Base-by-base conservation (phyloP, 2,888 invertebrate genomes). In the Leucozona laternaria region DNA sequence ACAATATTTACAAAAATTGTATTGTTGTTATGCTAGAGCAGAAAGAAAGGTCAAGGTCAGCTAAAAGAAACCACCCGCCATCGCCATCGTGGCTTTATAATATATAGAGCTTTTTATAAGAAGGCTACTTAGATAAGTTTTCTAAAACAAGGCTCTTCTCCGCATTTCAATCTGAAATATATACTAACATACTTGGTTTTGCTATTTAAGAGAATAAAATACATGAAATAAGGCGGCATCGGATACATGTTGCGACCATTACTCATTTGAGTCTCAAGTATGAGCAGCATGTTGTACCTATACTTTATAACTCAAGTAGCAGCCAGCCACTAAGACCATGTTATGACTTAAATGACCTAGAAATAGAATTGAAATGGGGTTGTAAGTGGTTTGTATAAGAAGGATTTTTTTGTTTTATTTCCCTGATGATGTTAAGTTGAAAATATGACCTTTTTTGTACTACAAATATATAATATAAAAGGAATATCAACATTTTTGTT, bases 271-370 rank as follows among this genome's bases (percentile, higher is more conserved):
- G 78, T 53, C 70, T 76, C 77, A 78, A 77, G 81, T 60, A 40
- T 34, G 71, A 71, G 57, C 64, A 64, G 73, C 58, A 60, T 71
- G 71, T 64, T 45, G 62, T 28, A 43, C n/a, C n/a, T 20, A 43
- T 28, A 28, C 6, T 37, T 20, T 37, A 60, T 22, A 45, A 43
- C 45, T 75, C 37, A 82, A 86, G 78, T 70, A 82, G 71, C 64
- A 86, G 58, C 64, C 70, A 64, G 64, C 66, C 71, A 78, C 70
- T 82, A 75, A 71, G 78, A 66, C 78, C 55, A 17, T 86, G 81
- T 86, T 81, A 70, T 70, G 85, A 55, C 73, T 78, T 73, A 73
- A 78, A 57, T 86, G 78, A 82, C 86, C 81, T 75, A 86, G 73
- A 82, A 81, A 82, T 81, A 68, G 37, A 71, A 77, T 55, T 71